These are phyloP conservation scores for Agriotes lineatus DNA, from an alignment of 2,888 invertebrate species.

Conservation along the genomic window DNA sequence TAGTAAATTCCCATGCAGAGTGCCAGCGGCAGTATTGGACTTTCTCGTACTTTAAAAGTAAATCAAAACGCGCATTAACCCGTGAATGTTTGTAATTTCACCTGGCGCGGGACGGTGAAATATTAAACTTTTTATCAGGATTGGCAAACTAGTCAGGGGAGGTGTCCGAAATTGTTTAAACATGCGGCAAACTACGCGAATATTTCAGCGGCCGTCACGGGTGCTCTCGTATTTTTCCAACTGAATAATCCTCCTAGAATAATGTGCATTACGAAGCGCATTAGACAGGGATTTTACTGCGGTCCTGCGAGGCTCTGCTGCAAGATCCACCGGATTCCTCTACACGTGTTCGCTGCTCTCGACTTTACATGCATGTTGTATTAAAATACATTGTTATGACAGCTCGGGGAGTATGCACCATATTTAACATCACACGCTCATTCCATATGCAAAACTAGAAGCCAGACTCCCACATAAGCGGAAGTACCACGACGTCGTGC, in stretches of 20 bases:
- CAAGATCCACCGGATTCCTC: slow-evolving; percentile 45
- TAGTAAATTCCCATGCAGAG: not conserved
- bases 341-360: slow-evolving; percentile 58
- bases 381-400: slow-evolving; percentile 64
- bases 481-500: slow-evolving; percentile 42
- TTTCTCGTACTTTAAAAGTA: slow-evolving; percentile 9
- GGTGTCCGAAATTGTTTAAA: slow-evolving; percentile 31
- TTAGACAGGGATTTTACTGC: slow-evolving; percentile 55
- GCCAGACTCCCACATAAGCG: slow-evolving; percentile 41
- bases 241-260: slow-evolving; percentile 50
- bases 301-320: slow-evolving; percentile 51
- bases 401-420: slow-evolving; percentile 59
- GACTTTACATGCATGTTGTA: slow-evolving; percentile 60
- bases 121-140: slow-evolving; percentile 25
- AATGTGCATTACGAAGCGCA: slow-evolving; percentile 54
- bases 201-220: slow-evolving; percentile 35
- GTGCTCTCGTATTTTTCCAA: slow-evolving; percentile 48
- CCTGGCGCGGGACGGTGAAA: slow-evolving; percentile 14
- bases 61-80: slow-evolving; percentile 27
- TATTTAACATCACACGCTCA: slow-evolving; percentile 58
- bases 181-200: slow-evolving; percentile 27
- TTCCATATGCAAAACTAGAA: slow-evolving; percentile 57
- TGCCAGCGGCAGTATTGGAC: not conserved
- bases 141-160: slow-evolving; percentile 21
- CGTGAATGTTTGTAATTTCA: slow-evolving; percentile 28